Percentiles rank a stretch among this genome's conserved stretches.
phyloP scores from a whole-genome alignment of 2,113 vertebrate species.

The Zosterops japonicus region DNA sequence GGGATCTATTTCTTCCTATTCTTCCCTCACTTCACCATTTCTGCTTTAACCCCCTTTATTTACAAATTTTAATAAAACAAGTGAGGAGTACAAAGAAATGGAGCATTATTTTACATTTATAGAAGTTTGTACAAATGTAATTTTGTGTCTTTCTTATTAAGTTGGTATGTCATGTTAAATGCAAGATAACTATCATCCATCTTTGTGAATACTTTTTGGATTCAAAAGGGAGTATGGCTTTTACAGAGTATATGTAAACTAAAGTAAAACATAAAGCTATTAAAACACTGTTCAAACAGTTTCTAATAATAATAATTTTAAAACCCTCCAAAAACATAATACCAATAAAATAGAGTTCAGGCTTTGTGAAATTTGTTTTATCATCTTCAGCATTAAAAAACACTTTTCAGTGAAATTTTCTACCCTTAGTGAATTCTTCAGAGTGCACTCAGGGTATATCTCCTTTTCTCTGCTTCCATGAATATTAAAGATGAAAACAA shows the following conservation, averaged over 20 bases:
- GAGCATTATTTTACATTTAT: neutral
- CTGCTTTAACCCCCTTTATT: neutral
- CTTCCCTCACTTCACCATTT: neutral
- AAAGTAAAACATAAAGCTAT: neutral
- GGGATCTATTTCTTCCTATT: neutral
- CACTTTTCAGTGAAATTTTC: neutral
- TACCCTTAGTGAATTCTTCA: neutral
- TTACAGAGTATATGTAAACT: neutral
- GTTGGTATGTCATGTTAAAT: neutral
- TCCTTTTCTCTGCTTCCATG: neutral
- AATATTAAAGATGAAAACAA: neutral
- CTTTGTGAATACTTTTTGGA: neutral
- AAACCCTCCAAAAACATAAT: neutral
- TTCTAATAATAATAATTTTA: neutral
- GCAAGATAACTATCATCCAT: neutral
- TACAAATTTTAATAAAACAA: neutral
- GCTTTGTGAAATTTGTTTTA: neutral
- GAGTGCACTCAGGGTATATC: neutral
- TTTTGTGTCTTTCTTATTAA: neutral
- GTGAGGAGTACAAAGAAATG: neutral
- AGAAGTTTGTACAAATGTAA: neutral
- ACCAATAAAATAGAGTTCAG: neutral
- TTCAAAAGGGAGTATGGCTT: neutral
- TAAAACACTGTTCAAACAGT: neutral
- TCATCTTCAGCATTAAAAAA: fast-evolving